Evolutionary conservation across 2,797 vertebrate genomes (phyloP), one percentile per base, ranked within the genome.

Genomic region (Neopelma chrysocephalum): DNA sequence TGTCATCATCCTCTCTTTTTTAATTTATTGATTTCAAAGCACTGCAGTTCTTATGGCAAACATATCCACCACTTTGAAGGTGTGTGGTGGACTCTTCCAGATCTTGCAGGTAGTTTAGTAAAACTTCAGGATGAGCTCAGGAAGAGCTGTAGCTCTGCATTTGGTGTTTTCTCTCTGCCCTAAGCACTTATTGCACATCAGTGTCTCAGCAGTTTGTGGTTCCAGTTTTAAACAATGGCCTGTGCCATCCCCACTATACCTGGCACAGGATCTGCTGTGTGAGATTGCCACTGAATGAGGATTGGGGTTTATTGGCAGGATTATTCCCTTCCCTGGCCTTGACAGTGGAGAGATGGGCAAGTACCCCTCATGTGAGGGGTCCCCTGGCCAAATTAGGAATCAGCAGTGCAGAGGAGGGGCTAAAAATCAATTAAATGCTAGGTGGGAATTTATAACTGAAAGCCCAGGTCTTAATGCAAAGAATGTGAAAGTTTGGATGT

Each of bases 101-200:
- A 66, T 2, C 64, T 8, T 58, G 43, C 68, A 77, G 38, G 29
- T 10, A 10, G 62, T 60, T 82, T 3, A 45, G 64, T 11, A n/a
- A 40, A n/a, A 22, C 16, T 34, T 47, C 42, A 72, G n/a, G 17
- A 16, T 4, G 60, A 87, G 73, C 57, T 82, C 34, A 32, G 27
- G 6, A 5, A 12, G 6, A 14, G 6, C 16, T 25, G 32, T 10
- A 27, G 36, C 40, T 80, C 45, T 56, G 56, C 23, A 16, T 4
- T 71, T 47, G 29, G 29, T 69, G 60, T 23, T 66, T 66, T 34
- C 51, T 69, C 48, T 57, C 66, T 85, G 38, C 82, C 34, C 69
- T 29, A 2, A 50, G 76, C 71, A 58, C 40, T 47, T 20, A 2
- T 0, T 48, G 34, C 42, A 22, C 10, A 0, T 9, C 10, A 42